Evolutionary conservation across 2,113 vertebrate genomes (phyloP).

Genomic region (Laterallus jamaicensis): DNA sequence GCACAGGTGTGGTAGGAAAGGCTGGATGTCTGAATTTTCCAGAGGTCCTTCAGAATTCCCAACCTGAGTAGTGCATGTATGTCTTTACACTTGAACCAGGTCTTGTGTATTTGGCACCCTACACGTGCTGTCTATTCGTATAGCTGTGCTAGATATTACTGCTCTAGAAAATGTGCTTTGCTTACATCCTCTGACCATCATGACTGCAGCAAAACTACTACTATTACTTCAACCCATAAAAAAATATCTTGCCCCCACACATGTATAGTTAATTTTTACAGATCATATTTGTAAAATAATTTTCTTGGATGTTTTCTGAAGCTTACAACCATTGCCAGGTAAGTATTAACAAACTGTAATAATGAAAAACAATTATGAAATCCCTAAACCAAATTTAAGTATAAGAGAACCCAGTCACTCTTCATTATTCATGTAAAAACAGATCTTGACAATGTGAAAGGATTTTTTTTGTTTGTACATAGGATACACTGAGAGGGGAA

Average conservation of each 20-base stretch:
- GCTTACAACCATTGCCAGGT: not conserved
- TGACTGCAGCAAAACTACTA: not conserved
- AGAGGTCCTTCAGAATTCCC: not conserved
- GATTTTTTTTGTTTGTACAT: not conserved
- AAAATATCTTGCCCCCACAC: not conserved
- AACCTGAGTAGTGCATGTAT: rapidly evolving
- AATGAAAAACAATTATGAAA: not conserved
- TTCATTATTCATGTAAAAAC: not conserved
- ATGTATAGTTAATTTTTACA: not conserved
- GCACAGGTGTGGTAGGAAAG: not conserved
- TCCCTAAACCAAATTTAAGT: not conserved
- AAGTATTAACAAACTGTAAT: not conserved
- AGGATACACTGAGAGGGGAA: not conserved
- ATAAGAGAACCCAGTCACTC: not conserved
- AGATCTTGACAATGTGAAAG: not conserved
- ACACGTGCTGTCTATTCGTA: not conserved
- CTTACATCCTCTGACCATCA: not conserved
- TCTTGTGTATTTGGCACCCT: not conserved
- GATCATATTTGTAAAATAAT: not conserved
- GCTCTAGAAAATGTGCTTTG: not conserved
- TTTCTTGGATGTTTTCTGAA: not conserved
- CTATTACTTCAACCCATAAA: not conserved
- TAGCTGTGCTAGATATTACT: not conserved
- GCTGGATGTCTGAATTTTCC: not conserved
- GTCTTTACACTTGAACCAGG: rapidly evolving